Conservation (phyloP, 2,888 invertebrate species). For the Ophraella communa region DNA sequence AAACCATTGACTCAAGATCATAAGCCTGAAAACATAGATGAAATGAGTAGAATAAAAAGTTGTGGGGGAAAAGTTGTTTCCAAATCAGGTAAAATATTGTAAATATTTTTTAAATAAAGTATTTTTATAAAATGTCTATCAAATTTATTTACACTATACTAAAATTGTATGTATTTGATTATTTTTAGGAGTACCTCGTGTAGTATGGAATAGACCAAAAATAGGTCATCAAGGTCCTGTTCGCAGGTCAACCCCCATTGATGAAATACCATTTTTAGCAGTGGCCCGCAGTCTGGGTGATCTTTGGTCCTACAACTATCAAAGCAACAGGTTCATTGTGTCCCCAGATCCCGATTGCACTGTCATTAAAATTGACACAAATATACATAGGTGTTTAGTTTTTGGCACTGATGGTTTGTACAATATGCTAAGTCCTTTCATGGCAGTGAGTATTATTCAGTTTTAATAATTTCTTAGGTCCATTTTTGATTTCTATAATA, state of each 20-base stretch:
- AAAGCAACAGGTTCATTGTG: slow-evolving; percentile 91
- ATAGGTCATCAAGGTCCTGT: slow-evolving; percentile 87
- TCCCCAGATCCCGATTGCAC: slow-evolving; percentile 96
- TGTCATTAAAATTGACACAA: slow-evolving; percentile 81
- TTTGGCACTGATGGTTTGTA: slow-evolving; percentile 97
- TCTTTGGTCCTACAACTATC: slow-evolving; percentile 96
- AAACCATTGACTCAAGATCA: slow-evolving; percentile 89
- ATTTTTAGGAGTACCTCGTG: slow-evolving; percentile 82
- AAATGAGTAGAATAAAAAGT: slow-evolving; percentile 82
- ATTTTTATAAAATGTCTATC: neutral
- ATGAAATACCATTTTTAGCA: slow-evolving; percentile 94
- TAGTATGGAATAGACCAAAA: slow-evolving; percentile 95
- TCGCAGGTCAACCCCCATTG: slow-evolving; percentile 86
- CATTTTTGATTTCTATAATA: neutral
- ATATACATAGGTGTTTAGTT: slow-evolving; percentile 83
- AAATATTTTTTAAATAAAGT: neutral
- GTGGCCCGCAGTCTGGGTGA: slow-evolving; percentile 96
- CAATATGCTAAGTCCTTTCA: slow-evolving; percentile 89
- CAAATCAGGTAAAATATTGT: slow-evolving; percentile 61
- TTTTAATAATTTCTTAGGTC: neutral
- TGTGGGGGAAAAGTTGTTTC: slow-evolving; percentile 81
- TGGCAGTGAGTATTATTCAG: slow-evolving; percentile 65
- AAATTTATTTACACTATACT: too few species aligned
- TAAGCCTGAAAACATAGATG: slow-evolving; percentile 88
- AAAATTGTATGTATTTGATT: neutral